phyloP scores from a whole-genome alignment of 1,140 invertebrate species.

The Antheraea mylitta region DNA sequence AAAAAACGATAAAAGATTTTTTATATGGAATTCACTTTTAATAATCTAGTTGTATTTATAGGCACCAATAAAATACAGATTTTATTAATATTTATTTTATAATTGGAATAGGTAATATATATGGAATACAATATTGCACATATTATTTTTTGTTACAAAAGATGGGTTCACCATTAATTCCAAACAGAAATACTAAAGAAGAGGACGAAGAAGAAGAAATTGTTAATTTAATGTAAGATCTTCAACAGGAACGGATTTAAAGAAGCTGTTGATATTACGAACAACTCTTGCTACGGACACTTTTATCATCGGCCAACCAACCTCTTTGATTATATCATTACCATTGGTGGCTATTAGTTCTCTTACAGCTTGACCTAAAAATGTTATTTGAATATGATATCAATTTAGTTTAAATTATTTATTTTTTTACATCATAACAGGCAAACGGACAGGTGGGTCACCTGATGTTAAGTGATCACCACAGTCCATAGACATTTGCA shows the following conservation, averaged over 20 bases:
- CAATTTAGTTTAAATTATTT: background rate
- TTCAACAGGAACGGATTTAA: constrained; percentile 26
- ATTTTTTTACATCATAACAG: background rate
- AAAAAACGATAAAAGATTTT: too few species aligned
- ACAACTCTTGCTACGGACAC: constrained; percentile 22
- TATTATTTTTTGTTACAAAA: too few species aligned
- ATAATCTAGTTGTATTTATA: too few species aligned
- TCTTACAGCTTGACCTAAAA: constrained; percentile 35
- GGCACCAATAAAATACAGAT: too few species aligned
- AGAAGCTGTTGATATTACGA: constrained; percentile 29
- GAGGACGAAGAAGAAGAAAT: background rate
- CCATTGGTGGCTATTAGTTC: constrained; percentile 33
- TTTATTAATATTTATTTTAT: too few species aligned
- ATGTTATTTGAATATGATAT: background rate
- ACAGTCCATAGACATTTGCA: too few species aligned
- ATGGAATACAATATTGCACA: background rate
- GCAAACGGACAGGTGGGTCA: too few species aligned
- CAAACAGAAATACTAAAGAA: too few species aligned
- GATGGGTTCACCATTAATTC: too few species aligned
- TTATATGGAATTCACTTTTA: too few species aligned
- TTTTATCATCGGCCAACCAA: constrained; percentile 34
- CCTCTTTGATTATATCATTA: constrained; percentile 39
- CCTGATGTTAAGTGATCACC: too few species aligned
- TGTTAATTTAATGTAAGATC: constrained; percentile 1
- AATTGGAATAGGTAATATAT: too few species aligned